Evolutionary conservation across 2,888 invertebrate genomes (phyloP).

Genomic region (Callosobruchus maculatus): DNA sequence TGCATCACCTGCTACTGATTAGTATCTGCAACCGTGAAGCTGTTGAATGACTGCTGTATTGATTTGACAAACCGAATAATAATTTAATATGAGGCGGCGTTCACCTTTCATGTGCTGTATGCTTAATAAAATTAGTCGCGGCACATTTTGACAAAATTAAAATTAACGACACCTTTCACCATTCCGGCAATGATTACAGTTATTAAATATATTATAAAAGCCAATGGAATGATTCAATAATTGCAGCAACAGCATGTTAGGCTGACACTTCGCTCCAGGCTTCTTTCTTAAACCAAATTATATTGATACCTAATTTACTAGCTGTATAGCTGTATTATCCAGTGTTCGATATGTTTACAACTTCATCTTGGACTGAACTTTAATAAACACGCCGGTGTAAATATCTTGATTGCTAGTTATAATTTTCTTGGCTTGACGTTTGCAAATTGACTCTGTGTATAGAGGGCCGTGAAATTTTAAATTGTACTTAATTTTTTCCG

Average conservation of each 20-base stretch:
- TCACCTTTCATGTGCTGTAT: neutral
- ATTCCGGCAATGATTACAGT: conserved; percentile 2
- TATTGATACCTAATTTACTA: conserved; percentile 26
- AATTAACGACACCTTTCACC: conserved; percentile 6
- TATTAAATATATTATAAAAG: conserved; percentile 6
- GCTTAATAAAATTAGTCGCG: neutral
- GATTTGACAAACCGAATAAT: too few species aligned
- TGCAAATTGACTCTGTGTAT: conserved; percentile 18
- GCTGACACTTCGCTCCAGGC: neutral
- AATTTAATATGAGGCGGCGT: neutral
- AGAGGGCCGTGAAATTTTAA: conserved; percentile 20
- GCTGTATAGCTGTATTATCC: conserved; percentile 18
- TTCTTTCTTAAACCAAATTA: conserved; percentile 3
- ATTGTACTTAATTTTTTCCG: conserved; percentile 10
- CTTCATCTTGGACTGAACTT: conserved; percentile 16
- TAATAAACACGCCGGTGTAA: conserved; percentile 11
- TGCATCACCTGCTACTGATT: too few species aligned
- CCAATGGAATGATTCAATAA: conserved; percentile 6
- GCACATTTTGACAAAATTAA: neutral
- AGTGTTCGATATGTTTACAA: conserved; percentile 18
- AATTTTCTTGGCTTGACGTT: conserved; percentile 15
- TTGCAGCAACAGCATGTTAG: neutral
- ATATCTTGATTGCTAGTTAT: conserved; percentile 3
- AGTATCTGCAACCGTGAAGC: too few species aligned
- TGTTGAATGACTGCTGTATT: too few species aligned